Base-by-base conservation (phyloP, 1,140 invertebrate genomes). In the Drosophila nannoptera region DNA sequence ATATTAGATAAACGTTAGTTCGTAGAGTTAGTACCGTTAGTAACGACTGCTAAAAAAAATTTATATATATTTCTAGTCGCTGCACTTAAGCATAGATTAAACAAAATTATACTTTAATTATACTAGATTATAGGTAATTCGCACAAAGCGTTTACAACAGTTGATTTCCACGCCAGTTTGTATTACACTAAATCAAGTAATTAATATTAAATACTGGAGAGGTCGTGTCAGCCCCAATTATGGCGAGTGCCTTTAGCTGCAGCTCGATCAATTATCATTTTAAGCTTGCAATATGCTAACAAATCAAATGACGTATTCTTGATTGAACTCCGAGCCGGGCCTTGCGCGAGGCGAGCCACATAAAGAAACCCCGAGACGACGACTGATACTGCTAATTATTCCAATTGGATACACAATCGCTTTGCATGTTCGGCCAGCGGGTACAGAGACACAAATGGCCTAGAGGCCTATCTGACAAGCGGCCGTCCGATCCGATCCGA, bases 381-480 rank as follows among this genome's bases (percentile, higher is more conserved):
- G 40, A 61, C 40, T 58, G 73, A 68, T 74, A 77, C 43, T 50
- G 50, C 58, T 71, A 82, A 81, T 77, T 81, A 77, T 81, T 81
- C 77, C 78, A 77, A 82, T 77, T 82, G 77, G 69, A 81, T 82
- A 62, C 61, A 73, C 73, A 73, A 77, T 67, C 73, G 62, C 14
- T 49, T 52, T 48, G 53, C 77, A 54, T 61, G 72, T 50, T 55
- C 46, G 31, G 59, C 60, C 66, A 55, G 54, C 43, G 43, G 16
- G 55, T 59, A 69, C 71, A 56, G 64, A 69, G 62, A 22, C 67
- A 46, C 62, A 71, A 71, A 67, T 75, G 62, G 69, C 69, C 77
- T 73, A 65, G 66, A 54, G 49, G 53, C 22, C 42, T 45, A 53
- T 68, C 46, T 67, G 55, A 32, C 55, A 31, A 52, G 48, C 12